phyloP scores from a whole-genome alignment of 2,888 invertebrate species.

The Caenorhabditis becei region DNA sequence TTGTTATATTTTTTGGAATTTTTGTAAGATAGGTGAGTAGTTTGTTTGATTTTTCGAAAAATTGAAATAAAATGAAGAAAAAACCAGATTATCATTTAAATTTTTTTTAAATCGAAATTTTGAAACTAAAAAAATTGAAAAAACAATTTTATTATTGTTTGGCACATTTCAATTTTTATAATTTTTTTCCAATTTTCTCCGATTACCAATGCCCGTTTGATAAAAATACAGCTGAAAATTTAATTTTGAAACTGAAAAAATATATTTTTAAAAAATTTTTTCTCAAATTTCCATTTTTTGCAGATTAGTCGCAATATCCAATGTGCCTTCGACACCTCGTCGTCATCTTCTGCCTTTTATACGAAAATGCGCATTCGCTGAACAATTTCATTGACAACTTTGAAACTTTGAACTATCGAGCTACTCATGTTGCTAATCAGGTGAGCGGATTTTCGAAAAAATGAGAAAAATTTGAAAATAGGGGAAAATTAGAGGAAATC shows the following conservation, averaged over 20 bases:
- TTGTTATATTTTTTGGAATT: slow-evolving; percentile 2
- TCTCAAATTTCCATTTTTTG: neutral
- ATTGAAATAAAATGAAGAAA: neutral
- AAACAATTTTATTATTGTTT: too few relatives aligned
- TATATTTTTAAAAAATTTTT: neutral
- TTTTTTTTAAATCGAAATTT: neutral
- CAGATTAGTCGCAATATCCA: slow-evolving; percentile 24
- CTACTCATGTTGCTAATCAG: slow-evolving; percentile 57
- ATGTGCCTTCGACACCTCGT: slow-evolving; percentile 16
- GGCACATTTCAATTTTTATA: too few relatives aligned
- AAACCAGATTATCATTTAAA: too few relatives aligned
- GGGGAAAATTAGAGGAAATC: neutral
- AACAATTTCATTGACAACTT: slow-evolving; percentile 80
- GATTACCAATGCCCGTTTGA: too few relatives aligned
- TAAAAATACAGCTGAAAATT: too few relatives aligned
- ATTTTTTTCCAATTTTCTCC: too few relatives aligned
- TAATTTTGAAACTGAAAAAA: neutral
- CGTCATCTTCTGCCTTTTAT: slow-evolving; percentile 40
- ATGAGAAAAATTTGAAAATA: neutral
- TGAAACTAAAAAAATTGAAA: neutral
- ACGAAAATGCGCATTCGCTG: slow-evolving; percentile 32
- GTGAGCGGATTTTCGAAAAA: slow-evolving; percentile 9
- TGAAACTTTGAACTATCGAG: slow-evolving; percentile 76
- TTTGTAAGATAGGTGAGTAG: neutral
- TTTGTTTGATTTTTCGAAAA: neutral